Evolutionary conservation across 2,888 invertebrate genomes (phyloP), one percentile per base, ranked within the genome.

Genomic region (Andrena haemorrhoa): DNA sequence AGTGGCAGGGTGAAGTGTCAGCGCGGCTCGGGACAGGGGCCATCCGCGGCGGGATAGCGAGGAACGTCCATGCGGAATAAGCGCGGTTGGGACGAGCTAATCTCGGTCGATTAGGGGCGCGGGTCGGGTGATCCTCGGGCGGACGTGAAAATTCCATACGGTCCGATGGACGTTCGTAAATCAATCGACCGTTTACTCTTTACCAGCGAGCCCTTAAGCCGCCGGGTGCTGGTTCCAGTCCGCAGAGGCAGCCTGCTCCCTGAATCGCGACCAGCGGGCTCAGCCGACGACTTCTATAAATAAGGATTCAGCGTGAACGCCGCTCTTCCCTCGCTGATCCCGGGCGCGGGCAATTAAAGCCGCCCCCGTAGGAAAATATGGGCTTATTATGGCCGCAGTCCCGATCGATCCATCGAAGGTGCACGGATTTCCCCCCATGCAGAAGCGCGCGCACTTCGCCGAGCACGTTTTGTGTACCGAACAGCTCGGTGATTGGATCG

Each of bases 141-240:
- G 80, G 75, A 84, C 66, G 84, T 83, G 76, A 85, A 85, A 85
- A 86, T 86, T 85, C 77, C 73, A 35, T 73, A 80, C 77, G 79
- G 77, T 77, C 77, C 82, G 71, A 79, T 82, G 82, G 74, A 69
- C 80, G 77, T 86, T 81, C 88, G 86, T 88, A 90, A 89, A 88
- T 90, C 90, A 89, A 89, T 90, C 88, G 87, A 84, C 84, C 85
- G 89, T 89, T 90, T 88, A 88, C 87, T 86, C 87, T 89, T 88
- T 86, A 85, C 87, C 86, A 73, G 83, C 86, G 83, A 87, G 86
- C 89, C 88, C 88, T 89, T 85, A 86, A 85, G 63, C 64, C 70
- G 56, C 26, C 41, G 31, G 10, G 63, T 2, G 64, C 41, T n/a
- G 26, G 35, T 85, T 72, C 79, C 47, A 66, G 4, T 20, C 83